Conservation (phyloP, 2,113 vertebrate species). For the Ovis aries region DNA sequence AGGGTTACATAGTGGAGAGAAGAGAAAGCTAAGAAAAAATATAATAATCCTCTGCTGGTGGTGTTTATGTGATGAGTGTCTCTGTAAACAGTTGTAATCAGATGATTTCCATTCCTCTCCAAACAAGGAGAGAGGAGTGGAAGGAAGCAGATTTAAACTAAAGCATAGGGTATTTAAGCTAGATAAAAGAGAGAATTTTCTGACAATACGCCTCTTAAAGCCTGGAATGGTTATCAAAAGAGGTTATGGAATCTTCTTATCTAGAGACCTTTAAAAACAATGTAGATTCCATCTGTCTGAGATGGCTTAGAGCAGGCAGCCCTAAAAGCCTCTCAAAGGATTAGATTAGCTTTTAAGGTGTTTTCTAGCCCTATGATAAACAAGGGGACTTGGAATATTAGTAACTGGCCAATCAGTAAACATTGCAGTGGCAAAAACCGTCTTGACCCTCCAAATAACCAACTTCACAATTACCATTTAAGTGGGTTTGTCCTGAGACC, state of each 20-base stretch:
- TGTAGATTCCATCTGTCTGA: conserved; percentile 49
- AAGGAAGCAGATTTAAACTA: conserved; percentile 44
- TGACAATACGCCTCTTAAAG: conserved; percentile 55
- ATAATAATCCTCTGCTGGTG: background rate
- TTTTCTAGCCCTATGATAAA: conserved; percentile 47
- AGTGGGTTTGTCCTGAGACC: background rate
- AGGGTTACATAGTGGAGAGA: background rate
- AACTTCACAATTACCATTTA: background rate
- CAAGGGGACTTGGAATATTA: conserved; percentile 39
- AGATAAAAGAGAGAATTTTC: conserved; percentile 68
- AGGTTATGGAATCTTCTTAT: conserved; percentile 66
- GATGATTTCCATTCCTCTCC: background rate
- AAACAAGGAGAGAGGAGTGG: background rate
- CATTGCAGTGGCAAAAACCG: background rate
- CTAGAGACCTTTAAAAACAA: conserved; percentile 60
- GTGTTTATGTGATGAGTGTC: background rate
- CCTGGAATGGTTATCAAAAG: conserved; percentile 43
- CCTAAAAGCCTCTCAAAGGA: conserved; percentile 53
- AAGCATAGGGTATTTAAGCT: conserved; percentile 39
- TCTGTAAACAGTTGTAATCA: background rate
- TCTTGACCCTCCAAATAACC: background rate
- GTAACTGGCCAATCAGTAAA: conserved; percentile 45
- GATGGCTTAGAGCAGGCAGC: conserved; percentile 31
- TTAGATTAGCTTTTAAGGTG: conserved; percentile 59
- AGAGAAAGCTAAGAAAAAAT: background rate